Evolutionary conservation across 1,140 invertebrate species (phyloP), one percentile per base, ranked within the genome.

Genomic region (Drosophila simulans): DNA sequence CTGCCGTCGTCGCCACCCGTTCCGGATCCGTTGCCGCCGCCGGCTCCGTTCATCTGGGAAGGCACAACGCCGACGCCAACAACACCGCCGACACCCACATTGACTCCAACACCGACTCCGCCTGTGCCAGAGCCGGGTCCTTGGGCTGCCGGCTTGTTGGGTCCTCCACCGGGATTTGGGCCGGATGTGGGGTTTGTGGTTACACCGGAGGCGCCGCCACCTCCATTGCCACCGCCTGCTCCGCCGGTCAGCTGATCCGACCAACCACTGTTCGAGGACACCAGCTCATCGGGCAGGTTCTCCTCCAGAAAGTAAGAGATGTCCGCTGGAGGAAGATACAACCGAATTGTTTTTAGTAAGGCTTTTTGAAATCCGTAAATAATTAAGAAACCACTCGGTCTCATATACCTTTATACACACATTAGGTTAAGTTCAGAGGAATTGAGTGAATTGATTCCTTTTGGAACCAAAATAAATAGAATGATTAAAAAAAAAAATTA

Each of bases 241-340:
- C 95, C 92, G 51, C 82, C 76, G 82, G 93, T 93, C 31, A 94
- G 92, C 78, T 94, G 94, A 84, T 95, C 94, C 64, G 94, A 94
- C 96, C 96, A 97, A 46, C 92, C 91, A 35, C 80, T 91, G 60
- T 94, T 94, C 31, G 95, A 94, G 13, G 94, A 94, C 88, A 98
- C 96, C 54, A 98, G 93, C 93, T 98, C 98, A 94, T 98, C 97
- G 37, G 97, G 97, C 66, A 98, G 94, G 93, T 98, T 96, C 93
- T 97, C 97, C 93, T 98, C 97, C 92, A 98, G 94, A 92, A 96
- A 96, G 92, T 97, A 94, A 17, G 52, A 71, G 75, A 95, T 93
- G 93, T 96, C 95, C 81, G 90, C 90, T 91, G 35, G 0, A 13
- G 39, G 7, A 11, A 4, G 8, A 15, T 1, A 4, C 31, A 31